Evolutionary conservation across 1,140 invertebrate genomes (phyloP), one percentile per base, ranked within the genome.

Genomic region (Asbolus verrucosus): DNA sequence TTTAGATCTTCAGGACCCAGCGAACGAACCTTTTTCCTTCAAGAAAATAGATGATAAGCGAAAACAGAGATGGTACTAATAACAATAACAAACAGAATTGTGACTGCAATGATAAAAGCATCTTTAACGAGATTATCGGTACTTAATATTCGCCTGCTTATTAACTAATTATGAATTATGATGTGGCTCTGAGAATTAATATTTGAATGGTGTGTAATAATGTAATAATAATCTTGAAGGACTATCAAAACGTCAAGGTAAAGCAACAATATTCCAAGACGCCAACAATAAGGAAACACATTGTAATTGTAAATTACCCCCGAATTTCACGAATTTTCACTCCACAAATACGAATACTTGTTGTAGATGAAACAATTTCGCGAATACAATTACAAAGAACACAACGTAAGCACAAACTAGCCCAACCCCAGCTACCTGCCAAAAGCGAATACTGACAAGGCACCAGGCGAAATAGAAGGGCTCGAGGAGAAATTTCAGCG

Each of bases 11-110:
- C 86, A 84, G 85, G 86, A 90, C 89, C 89, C 89, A 86, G 86
- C 86, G 90, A 91, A 91, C 89, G 89, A 90, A 90, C 88, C 90
- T 85, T 89, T 86, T 88, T 85, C 85, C 90, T 90, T 84, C 68
- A 87, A 86, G 67, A 74, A 77, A 75, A 80, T 75, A 33, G 4
- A 41, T 14, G 15, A 41, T 38, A 21, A n/a, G 43, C 14, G 1
- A 41, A 41, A 16, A 21, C 8, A 50, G n/a, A 27, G 27, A 54
- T 27, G 46, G 24, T 27, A 8, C 3, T 27, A 27, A 27, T 27
- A 8, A 27, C 8, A 27, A 27, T 27, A 27, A 27, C 8, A 3
- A 27, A 27, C 24, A 8, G 3, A 5, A n/a, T n/a, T 30, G 46
- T 27, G 46, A 18, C n/a, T 54, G 21, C 3, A 54, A 54, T 27